phyloP scores from a whole-genome alignment of 2,797 vertebrate species.

The Loriculus beryllinus region DNA sequence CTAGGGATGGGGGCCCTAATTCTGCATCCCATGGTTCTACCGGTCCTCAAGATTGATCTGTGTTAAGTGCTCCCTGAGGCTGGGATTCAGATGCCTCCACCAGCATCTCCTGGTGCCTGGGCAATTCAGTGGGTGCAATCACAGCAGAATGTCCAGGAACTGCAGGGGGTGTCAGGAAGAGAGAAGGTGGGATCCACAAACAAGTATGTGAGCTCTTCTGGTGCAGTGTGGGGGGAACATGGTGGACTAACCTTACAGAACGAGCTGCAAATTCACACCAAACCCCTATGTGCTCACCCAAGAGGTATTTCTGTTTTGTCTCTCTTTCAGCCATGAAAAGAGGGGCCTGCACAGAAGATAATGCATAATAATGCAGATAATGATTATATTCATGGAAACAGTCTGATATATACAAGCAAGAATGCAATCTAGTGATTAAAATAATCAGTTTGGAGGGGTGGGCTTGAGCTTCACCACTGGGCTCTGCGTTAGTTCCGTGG shows the following conservation, averaged over 20 bases:
- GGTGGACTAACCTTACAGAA: neutral
- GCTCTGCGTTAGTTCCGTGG: neutral
- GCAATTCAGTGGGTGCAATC: neutral
- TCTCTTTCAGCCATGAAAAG: neutral
- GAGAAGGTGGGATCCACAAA: neutral
- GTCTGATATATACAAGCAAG: neutral
- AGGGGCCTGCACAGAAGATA: neutral
- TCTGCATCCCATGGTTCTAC: neutral
- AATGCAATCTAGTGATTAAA: neutral
- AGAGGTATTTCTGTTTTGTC: neutral
- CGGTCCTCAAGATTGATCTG: rapidly evolving
- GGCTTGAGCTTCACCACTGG: neutral
- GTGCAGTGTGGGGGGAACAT: neutral
- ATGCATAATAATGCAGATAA: no score
- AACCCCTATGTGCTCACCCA: neutral
- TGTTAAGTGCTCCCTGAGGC: neutral
- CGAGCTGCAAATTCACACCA: neutral
- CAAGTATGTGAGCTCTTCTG: neutral
- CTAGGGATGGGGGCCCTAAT: neutral
- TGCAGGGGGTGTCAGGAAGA: rapidly evolving
- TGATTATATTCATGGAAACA: rapidly evolving
- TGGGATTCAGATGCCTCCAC: neutral
- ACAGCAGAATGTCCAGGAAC: neutral
- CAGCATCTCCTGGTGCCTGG: rapidly evolving
- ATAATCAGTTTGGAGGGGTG: neutral